Conservation (phyloP, 2,113 vertebrate species). For the Scophthalmus maximus region DNA sequence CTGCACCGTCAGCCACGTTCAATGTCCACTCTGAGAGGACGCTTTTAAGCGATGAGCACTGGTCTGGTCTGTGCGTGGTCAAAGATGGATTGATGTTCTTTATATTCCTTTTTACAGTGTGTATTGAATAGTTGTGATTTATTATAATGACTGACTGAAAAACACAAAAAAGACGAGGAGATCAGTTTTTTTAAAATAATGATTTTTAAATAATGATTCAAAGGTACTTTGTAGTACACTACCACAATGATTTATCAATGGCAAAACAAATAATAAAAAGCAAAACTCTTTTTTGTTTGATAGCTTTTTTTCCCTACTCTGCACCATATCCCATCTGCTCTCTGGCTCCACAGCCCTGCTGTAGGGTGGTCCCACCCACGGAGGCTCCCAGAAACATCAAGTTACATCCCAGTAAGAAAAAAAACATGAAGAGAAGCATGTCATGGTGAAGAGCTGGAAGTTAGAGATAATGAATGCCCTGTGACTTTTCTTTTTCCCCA, state of each 20-base stretch:
- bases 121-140: not conserved
- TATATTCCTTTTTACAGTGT: too few species aligned
- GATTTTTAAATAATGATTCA: slow-evolving; percentile 89
- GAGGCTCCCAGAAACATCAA: slow-evolving; percentile 9
- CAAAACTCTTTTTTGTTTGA: slow-evolving; percentile 55
- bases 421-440: slow-evolving; percentile 19
- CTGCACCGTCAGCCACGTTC: too few species aligned
- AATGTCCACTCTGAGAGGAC: too few species aligned
- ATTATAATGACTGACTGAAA: not conserved
- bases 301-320: not conserved
- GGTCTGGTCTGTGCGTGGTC: too few species aligned
- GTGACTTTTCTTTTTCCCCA: slow-evolving; percentile 8
- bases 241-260: slow-evolving; percentile 88
- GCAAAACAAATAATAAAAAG: slow-evolving; percentile 85
- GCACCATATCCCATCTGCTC: slow-evolving; percentile 18
- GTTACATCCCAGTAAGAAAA: slow-evolving; percentile 28
- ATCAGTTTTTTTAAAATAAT: slow-evolving; percentile 92
- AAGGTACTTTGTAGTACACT: slow-evolving; percentile 90
- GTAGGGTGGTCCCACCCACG: slow-evolving; percentile 16
- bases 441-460: slow-evolving; percentile 20
- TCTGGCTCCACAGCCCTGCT: slow-evolving; percentile 22
- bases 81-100: not conserved
- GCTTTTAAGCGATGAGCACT: too few species aligned
- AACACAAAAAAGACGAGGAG: slow-evolving; percentile 21
- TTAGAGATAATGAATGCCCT: slow-evolving; percentile 29